Conservation (phyloP, 2,888 invertebrate species). For the Phrixothrix hirtus region DNA sequence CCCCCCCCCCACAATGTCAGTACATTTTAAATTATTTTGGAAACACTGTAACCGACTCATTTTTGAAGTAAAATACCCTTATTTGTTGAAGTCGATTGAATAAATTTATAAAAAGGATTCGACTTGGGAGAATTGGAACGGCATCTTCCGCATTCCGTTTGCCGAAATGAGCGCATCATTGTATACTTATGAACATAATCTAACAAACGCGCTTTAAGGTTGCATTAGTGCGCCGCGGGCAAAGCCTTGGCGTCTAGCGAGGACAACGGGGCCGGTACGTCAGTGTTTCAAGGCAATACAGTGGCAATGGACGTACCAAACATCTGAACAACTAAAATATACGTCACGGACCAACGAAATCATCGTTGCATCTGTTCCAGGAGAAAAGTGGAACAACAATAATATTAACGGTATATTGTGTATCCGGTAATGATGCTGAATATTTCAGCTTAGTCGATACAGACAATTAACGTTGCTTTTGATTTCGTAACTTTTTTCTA, state of each 20-base stretch:
- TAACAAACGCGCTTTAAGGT: conserved; percentile 9
- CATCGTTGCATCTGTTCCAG: neutral
- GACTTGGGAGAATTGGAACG: no score
- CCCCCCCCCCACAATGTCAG: no score
- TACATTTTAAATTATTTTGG: no score
- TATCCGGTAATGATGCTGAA: neutral
- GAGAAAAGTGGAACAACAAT: conserved; percentile 5
- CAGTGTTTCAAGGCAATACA: conserved; percentile 26
- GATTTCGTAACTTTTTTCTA: no score
- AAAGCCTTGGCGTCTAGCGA: conserved; percentile 25
- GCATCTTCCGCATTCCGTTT: conserved; percentile 21
- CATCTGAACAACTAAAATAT: conserved; percentile 6
- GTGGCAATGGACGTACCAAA: conserved; percentile 8
- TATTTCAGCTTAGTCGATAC: no score
- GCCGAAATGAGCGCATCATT: conserved; percentile 12
- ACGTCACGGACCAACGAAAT: conserved; percentile 6
- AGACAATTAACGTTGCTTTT: no score
- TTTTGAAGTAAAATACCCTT: no score
- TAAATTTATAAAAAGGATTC: no score
- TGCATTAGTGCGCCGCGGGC: conserved; percentile 10
- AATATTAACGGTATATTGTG: neutral
- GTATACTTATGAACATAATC: conserved; percentile 6
- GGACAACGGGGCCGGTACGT: conserved; percentile 21
- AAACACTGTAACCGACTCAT: no score
- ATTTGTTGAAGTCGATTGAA: no score